Conservation (phyloP, 2,888 invertebrate species). For the Patella pellucida region DNA sequence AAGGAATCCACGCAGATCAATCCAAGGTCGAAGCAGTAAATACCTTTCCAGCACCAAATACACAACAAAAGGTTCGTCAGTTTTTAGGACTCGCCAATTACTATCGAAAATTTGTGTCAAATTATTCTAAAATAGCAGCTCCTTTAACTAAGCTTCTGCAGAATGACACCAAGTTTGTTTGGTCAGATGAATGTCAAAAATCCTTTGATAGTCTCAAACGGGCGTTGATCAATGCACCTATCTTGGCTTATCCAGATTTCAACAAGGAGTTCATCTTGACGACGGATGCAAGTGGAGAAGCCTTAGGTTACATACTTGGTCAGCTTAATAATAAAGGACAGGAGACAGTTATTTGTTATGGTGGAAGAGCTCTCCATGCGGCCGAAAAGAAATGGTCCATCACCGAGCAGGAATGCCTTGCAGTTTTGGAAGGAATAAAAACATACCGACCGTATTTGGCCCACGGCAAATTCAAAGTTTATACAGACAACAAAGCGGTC, state of each 20-base stretch:
- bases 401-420: slow-evolving; percentile 39
- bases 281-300: slow-evolving; percentile 33
- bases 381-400: slow-evolving; percentile 34
- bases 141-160: slow-evolving; percentile 35
- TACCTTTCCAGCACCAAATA: slow-evolving; percentile 28
- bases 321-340: slow-evolving; percentile 17
- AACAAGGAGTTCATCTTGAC: slow-evolving; percentile 31
- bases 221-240: slow-evolving; percentile 28
- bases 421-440: slow-evolving; percentile 39
- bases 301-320: slow-evolving; percentile 34
- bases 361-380: slow-evolving; percentile 31
- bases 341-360: slow-evolving; percentile 24
- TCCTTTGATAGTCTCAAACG: slow-evolving; percentile 33
- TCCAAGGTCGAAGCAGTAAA: slow-evolving; percentile 26
- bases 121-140: slow-evolving; percentile 34
- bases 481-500: slow-evolving; percentile 41
- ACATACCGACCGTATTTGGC: slow-evolving; percentile 37
- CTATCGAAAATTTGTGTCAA: slow-evolving; percentile 34
- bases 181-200: slow-evolving; percentile 33
- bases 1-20: slow-evolving; percentile 34
- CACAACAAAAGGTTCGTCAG: slow-evolving; percentile 27
- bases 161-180: slow-evolving; percentile 32
- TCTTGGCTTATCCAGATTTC: slow-evolving; percentile 38
- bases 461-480: slow-evolving; percentile 31
- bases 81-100: slow-evolving; percentile 35